These are phyloP conservation scores for Nasonia longicornis DNA, from an alignment of 1,140 invertebrate genomes.

Conservation along the genomic window DNA sequence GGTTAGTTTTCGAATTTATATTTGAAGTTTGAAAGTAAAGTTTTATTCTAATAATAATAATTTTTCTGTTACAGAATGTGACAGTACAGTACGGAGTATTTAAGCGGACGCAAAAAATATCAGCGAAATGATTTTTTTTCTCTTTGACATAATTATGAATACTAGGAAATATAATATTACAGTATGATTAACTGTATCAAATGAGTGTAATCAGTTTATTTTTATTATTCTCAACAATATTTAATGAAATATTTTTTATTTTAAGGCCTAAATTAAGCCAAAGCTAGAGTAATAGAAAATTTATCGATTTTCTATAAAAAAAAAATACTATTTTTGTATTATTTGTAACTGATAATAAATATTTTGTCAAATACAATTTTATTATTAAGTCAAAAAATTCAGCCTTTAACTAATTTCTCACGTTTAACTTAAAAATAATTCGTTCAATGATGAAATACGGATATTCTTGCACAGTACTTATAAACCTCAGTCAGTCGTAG, in stretches of 20 bases:
- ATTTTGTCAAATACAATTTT: background rate
- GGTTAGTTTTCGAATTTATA: constrained; percentile 46
- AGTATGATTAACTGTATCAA: background rate
- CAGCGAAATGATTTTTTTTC: background rate
- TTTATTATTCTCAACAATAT: constrained; percentile 7
- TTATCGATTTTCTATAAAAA: background rate
- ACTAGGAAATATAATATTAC: background rate
- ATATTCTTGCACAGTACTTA: no score
- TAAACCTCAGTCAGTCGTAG: no score
- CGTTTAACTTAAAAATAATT: no score
- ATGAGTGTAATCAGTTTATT: background rate
- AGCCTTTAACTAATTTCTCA: no score
- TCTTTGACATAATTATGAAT: background rate
- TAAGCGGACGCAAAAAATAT: background rate
- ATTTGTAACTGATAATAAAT: background rate
- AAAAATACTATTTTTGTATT: background rate
- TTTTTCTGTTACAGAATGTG: constrained; percentile 43
- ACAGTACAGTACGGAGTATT: constrained; percentile 33
- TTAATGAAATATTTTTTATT: background rate
- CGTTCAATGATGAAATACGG: no score
- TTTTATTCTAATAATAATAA: background rate
- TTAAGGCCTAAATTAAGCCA: background rate
- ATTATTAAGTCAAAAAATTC: no score
- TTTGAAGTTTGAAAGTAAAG: background rate
- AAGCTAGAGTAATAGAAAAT: background rate